Evolutionary conservation across 2,113 vertebrate species (phyloP), one percentile per base, ranked within the genome.

Genomic region (Rana temporaria): DNA sequence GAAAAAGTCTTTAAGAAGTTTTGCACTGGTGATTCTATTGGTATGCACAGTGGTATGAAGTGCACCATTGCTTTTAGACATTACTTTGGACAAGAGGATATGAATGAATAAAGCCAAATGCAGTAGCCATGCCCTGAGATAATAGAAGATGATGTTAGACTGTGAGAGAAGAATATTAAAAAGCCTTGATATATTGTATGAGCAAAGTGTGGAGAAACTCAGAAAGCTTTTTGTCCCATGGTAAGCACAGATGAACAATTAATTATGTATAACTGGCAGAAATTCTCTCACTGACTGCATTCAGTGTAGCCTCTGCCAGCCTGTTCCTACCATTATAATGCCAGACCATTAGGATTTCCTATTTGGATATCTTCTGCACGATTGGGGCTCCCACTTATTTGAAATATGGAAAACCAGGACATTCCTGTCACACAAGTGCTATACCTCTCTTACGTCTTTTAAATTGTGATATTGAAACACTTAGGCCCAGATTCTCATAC

Each of bases 181-280:
- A 68, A 79, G 24, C 17, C 24, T 56, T 48, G 11, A 55, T 55
- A 55, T 20, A 56, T 78, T 67, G 48, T 67, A 19, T 42, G 30
- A 11, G 48, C 65, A 55, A 53, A 78, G 60, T 78, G 22, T 4
- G 66, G 19, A 67, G 62, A 3, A 55, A 65, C 42, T 55, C 60
- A 48, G 74, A 77, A 38, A 78, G 76, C 76, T 66, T 65, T 66
- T 26, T 65, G 42, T 56, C 63, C 63, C 17, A 55, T 78, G 48
- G 63, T 55, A 78, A 67, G 62, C 48, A 15, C 22, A n/a, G 62
- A 32, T 24, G 32, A 34, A 32, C 18, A 78, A 78, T 78, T 9
- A 78, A 78, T 78, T 53, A 78, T 78, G 76, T 57, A 66, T 65
- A 78, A 53, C 63, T 67, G 76, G 48, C 76, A 78, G 24, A 16